Evolutionary conservation across 2,888 invertebrate genomes (phyloP).

Genomic region (Drosophila percnosoma): DNA sequence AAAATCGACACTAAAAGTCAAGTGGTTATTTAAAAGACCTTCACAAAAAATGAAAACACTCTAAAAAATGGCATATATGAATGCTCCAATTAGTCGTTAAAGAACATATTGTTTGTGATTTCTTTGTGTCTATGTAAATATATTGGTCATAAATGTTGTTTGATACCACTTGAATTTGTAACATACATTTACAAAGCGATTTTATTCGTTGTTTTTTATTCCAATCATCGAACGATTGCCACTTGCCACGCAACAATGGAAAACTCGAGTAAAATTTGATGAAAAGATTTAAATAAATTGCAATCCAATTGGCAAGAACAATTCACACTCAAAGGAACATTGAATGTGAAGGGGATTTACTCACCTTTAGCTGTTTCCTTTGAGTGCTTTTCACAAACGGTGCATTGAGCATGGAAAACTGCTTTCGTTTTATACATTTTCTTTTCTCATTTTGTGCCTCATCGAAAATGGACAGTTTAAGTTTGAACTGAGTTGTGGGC

Average conservation of each 20-base stretch:
- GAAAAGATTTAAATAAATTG: conserved; percentile 38
- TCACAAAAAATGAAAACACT: not conserved
- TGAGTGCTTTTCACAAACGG: conserved; percentile 37
- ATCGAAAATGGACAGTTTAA: conserved; percentile 40
- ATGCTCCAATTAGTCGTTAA: too few relatives aligned
- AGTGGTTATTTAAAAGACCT: not conserved
- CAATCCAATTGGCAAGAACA: conserved; percentile 35
- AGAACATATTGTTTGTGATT: not conserved
- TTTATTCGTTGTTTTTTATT: not conserved
- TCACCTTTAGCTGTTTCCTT: conserved; percentile 34
- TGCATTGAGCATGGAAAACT: conserved; percentile 47
- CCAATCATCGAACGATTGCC: not conserved
- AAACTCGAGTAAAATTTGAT: not conserved
- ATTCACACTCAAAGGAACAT: conserved; percentile 24
- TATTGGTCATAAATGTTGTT: not conserved
- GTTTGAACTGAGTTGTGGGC: conserved; percentile 31
- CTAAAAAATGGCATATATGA: not conserved
- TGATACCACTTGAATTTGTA: not conserved
- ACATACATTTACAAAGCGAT: not conserved
- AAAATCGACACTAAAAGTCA: not conserved
- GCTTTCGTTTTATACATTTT: conserved; percentile 37
- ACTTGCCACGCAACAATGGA: not conserved
- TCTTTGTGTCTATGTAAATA: not conserved
- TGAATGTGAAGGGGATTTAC: conserved; percentile 52
- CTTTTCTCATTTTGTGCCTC: not conserved